Evolutionary conservation across 2,888 invertebrate species (phyloP), one percentile per base, ranked within the genome.

Genomic region (Cryptosula pallasiana): DNA sequence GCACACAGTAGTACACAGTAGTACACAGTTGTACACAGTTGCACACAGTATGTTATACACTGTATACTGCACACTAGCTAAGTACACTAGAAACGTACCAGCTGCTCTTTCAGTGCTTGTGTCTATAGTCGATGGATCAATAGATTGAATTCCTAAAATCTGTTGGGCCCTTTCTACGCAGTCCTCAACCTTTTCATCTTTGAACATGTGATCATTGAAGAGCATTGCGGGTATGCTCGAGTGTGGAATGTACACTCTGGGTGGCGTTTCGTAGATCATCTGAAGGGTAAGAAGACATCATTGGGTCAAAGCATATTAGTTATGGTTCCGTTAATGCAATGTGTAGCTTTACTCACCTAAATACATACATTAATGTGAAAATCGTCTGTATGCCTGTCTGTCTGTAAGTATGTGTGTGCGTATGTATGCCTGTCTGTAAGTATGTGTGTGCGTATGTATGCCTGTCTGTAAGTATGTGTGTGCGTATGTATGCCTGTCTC

Each of bases 121-220:
- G n/a, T 69, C 72, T 5, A 34, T n/a, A 32, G 57, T 27, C 13
- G 58, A 54, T n/a, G n/a, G 29, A 35, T 35, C 54, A 16, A 72
- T 55, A 13, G 13, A 45, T 16, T 23, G 13, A 5, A 45, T 32
- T 45, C 72, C 93, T 20, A 95, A 87, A 72, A 95, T 87, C 82
- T 95, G 94, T 78, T 91, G 88, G 3, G 93, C 89, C 0, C 94
- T 91, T 55, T 91, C 88, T 57, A 92, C 87, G 0, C 92, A 92
- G 79, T 95, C 94, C 13, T 90, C 90, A 0, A 91, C 89, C 0
- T 91, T 91, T 86, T 95, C 95, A 0, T 94, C 95, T 32, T 94
- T 93, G 82, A 95, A 95, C 72, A 95, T 86, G 83, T 95, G 95
- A 84, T 95, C 95, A 71, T 92, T 93, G 45, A 95, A 88, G 5